Evolutionary conservation across 64 coral and sea anemone genomes (phyloP).

Genomic region (Pachyseris speciosa): DNA sequence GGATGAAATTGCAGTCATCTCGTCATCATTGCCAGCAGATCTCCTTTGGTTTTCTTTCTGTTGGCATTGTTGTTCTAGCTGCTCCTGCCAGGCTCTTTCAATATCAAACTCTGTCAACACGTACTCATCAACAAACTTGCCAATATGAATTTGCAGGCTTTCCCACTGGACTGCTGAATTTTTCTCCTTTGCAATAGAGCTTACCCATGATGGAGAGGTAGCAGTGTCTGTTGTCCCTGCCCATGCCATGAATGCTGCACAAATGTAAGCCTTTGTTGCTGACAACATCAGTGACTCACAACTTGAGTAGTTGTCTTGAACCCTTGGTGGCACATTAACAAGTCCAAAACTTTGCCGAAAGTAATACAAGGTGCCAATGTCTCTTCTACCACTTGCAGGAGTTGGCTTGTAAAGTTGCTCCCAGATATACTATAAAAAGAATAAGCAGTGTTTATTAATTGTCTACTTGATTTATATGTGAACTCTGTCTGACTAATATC

Average conservation of each 20-base stretch:
- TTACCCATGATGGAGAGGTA: conserved; percentile 7
- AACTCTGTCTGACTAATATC: too few relatives aligned
- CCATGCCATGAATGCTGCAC: conserved; percentile 64
- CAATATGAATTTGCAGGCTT: background rate
- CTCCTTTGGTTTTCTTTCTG: too few relatives aligned
- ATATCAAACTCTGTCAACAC: conserved; percentile 25
- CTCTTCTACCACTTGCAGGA: background rate
- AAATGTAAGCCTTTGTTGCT: conserved; percentile 57
- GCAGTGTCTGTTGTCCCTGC: conserved; percentile 20
- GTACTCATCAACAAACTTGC: conserved; percentile 27
- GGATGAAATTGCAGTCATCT: too few relatives aligned
- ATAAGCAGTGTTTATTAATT: background rate
- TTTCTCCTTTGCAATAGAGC: background rate
- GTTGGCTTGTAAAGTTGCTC: conserved; percentile 8
- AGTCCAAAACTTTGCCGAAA: background rate
- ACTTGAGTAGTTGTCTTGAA: conserved; percentile 56
- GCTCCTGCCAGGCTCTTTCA: conserved; percentile 5
- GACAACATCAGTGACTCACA: conserved; percentile 41
- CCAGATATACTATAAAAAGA: conserved; percentile 7
- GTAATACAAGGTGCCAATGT: conserved; percentile 12
- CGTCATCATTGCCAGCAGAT: too few relatives aligned
- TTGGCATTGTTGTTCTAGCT: conserved; percentile 1
- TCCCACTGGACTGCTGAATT: background rate
- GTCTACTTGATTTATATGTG: background rate
- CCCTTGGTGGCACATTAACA: background rate